Conservation (phyloP, 2,797 vertebrate species). For the Vultur gryphus region DNA sequence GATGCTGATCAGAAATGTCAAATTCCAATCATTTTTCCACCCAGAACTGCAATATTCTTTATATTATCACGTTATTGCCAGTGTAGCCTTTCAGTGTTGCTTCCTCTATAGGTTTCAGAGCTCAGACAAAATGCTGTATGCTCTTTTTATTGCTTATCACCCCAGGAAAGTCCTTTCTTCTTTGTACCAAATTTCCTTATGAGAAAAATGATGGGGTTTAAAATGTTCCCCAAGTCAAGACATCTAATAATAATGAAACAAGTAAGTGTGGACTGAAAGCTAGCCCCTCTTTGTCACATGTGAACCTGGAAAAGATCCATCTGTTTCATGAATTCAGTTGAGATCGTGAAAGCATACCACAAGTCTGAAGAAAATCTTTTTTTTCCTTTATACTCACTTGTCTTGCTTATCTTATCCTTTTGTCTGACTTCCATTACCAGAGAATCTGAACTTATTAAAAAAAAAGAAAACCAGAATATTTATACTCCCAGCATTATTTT, state of each 20-base stretch:
- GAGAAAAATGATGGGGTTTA: not conserved
- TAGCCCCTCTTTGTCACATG: not conserved
- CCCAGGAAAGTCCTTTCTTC: not conserved
- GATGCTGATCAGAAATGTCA: not conserved
- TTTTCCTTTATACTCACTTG: not conserved
- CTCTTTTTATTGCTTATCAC: not conserved
- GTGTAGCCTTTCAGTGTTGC: not conserved
- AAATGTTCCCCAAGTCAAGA: not conserved
- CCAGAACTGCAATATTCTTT: not conserved
- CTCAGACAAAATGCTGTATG: not conserved
- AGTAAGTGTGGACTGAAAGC: not conserved
- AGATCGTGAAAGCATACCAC: not conserved
- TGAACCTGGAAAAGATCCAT: rapidly evolving
- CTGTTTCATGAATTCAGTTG: not conserved
- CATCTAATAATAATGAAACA: not conserved
- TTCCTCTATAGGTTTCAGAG: not conserved
- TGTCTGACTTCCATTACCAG: not conserved
- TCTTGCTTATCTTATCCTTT: not conserved
- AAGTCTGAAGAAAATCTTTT: not conserved
- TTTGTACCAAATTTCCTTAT: not conserved
- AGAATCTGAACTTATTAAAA: not conserved
- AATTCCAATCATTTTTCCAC: not conserved
- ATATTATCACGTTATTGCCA: not conserved
- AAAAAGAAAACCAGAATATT: not conserved
- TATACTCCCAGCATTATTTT: not conserved